Conservation (phyloP, 2,888 invertebrate species). For the Caenorhabditis macrosperma region DNA sequence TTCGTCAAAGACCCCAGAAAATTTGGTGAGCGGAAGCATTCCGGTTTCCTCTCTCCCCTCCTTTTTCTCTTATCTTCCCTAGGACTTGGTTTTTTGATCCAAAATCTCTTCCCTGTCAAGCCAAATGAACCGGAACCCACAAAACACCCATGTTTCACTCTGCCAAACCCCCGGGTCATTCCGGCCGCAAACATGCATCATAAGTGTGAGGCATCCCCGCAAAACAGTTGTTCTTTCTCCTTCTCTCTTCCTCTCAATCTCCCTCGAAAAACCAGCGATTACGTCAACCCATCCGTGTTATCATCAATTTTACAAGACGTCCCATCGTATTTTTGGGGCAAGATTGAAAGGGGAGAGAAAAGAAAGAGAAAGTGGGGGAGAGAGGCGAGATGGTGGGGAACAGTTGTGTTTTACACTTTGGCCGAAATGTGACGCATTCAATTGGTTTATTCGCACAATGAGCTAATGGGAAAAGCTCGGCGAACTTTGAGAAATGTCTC, state of each 20-base stretch:
- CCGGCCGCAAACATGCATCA: slow-evolving; percentile 27
- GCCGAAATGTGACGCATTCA: slow-evolving; percentile 32
- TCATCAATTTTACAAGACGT: slow-evolving; percentile 55
- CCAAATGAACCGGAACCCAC: background rate
- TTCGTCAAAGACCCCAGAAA: slow-evolving; percentile 40
- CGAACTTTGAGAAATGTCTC: background rate
- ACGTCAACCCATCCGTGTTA: slow-evolving; percentile 49
- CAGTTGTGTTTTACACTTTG: slow-evolving; percentile 55
- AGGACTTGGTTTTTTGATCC: slow-evolving; percentile 23
- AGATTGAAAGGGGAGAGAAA: slow-evolving; percentile 4
- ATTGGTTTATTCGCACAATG: slow-evolving; percentile 45
- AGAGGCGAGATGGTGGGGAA: too few relatives aligned
- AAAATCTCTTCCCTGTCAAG: background rate
- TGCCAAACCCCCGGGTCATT: too few relatives aligned
- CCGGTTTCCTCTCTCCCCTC: slow-evolving; percentile 22
- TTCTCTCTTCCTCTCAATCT: background rate
- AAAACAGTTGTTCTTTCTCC: slow-evolving; percentile 40
- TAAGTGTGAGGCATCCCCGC: slow-evolving; percentile 22
- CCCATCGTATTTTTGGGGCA: slow-evolving; percentile 20
- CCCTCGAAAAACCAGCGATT: slow-evolving; percentile 11
- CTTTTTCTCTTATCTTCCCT: slow-evolving; percentile 4
- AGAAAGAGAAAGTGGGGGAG: slow-evolving; percentile 7
- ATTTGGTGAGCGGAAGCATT: slow-evolving; percentile 49
- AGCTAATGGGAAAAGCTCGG: background rate
- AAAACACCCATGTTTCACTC: too few relatives aligned